Evolutionary conservation across 2,113 vertebrate species (phyloP).

Genomic region (Proterorhinus semilunaris): DNA sequence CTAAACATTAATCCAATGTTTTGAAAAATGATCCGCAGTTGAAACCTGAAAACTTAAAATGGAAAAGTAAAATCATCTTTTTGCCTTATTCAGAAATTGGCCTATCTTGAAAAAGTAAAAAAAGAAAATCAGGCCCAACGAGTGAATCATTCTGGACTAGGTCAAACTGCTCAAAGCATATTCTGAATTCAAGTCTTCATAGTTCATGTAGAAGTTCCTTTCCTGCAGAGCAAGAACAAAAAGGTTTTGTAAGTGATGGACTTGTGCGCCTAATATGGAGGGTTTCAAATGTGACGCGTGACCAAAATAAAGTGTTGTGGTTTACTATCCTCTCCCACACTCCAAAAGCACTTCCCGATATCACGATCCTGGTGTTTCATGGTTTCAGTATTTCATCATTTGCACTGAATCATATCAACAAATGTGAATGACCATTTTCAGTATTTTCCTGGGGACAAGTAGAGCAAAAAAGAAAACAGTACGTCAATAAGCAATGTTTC

Average conservation of each 20-base stretch:
- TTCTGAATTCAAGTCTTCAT: neutral
- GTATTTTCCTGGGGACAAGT: neutral
- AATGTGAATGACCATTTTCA: neutral
- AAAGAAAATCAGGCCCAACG: too few relatives aligned
- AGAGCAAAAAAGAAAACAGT: neutral
- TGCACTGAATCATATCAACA: neutral
- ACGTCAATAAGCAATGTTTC: neutral
- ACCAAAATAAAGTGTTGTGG: conserved; percentile 45
- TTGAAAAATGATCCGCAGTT: too few relatives aligned
- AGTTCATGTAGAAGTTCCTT: neutral
- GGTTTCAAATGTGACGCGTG: neutral
- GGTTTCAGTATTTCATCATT: neutral
- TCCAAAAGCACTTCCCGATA: conserved; percentile 9
- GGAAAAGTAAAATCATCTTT: too few relatives aligned
- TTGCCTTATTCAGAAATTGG: too few relatives aligned
- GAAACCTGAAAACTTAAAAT: too few relatives aligned
- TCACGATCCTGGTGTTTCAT: neutral
- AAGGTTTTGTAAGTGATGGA: neutral
- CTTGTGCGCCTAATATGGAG: conserved; percentile 3
- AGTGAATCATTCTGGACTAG: too few relatives aligned
- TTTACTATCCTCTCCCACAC: conserved; percentile 10
- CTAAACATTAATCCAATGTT: too few relatives aligned
- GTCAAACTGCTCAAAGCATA: neutral
- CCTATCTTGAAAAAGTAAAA: too few relatives aligned
- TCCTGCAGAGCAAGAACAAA: neutral